Base-by-base conservation (phyloP, 1,140 invertebrate genomes). In the Papilio aristodemus region DNA sequence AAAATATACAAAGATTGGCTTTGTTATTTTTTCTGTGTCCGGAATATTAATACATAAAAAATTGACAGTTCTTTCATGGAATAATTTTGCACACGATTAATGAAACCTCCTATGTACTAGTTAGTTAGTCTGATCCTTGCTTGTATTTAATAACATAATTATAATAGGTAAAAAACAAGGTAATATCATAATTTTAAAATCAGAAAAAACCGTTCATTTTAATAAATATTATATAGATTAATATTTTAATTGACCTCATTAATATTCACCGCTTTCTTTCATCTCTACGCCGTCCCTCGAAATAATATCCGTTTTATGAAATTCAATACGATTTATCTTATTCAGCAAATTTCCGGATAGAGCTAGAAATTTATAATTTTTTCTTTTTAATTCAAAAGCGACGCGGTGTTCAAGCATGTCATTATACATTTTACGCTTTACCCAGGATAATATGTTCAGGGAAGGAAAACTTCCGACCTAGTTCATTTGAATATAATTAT, bases 231-330 rank as follows among this genome's bases (percentile, higher is more conserved):
- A 9, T 17, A 10, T 22, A 50, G 43, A 50, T n/a, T n/a, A 50
- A 50, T 50, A 50, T 19, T 50, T 50, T 50, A 50, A 50, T 50
- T 50, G 43, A 50, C 17, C 43, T 19, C 43, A 50, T 50, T 50
- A 50, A 22, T 3, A 50, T 50, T 50, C 43, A 50, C 43, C 43
- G 43, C 19, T 50, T 50, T 22, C 17, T 50, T 50, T 50, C 4
- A 50, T 50, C 19, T 50, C 17, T 14, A 19, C 43, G 17, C 10
- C 43, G 43, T 50, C 17, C 0, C 17, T 19, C 17, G 14, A 43
- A 14, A 19, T 22, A 50, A 50, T 50, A 50, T 50, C 43, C 43
- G 43, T 22, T 50, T 50, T 22, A 50, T 50, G 43, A 50, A 50
- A 50, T 22, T 22, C 19, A 50, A 50, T 50, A 50, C 9, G 17